Evolutionary conservation across 2,113 vertebrate species (phyloP).

Genomic region (Oceanodroma tethys): DNA sequence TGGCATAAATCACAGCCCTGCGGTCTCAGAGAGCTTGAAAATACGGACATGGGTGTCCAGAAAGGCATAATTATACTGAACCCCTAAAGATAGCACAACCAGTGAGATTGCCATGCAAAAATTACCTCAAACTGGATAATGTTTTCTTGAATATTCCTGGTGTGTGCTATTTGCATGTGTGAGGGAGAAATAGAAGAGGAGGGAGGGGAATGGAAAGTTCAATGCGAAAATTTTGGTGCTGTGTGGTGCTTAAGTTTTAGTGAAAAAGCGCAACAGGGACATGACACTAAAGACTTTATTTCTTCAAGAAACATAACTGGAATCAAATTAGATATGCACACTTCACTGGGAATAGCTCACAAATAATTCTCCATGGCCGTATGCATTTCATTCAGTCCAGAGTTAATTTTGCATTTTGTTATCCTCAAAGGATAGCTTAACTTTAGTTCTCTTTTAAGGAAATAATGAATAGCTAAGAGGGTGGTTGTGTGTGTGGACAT

Average conservation of each 20-base stretch:
- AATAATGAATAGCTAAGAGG: not conserved
- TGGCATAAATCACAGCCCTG: not conserved
- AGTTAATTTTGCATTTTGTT: conserved; percentile 60
- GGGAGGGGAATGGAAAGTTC: not conserved
- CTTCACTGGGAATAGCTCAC: conserved; percentile 27
- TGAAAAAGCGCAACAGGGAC: not conserved
- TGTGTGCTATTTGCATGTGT: not conserved
- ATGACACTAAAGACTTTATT: not conserved
- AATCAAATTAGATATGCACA: not conserved
- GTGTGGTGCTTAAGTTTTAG: not conserved
- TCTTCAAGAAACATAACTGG: not conserved
- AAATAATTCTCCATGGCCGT: conserved; percentile 49
- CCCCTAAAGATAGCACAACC: not conserved
- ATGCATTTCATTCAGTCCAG: conserved; percentile 49
- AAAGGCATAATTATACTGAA: not conserved
- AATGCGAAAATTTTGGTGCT: not conserved
- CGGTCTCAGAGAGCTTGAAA: not conserved
- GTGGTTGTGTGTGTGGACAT: not conserved
- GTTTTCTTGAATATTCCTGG: not conserved
- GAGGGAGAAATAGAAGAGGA: not conserved
- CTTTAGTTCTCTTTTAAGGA: conserved; percentile 33
- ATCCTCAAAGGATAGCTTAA: conserved; percentile 53
- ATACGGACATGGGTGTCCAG: not conserved
- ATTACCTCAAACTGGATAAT: not conserved
- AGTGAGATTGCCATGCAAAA: not conserved